Conservation (phyloP, 2,888 invertebrate species). For the Synanthedon myopaeformis region DNA sequence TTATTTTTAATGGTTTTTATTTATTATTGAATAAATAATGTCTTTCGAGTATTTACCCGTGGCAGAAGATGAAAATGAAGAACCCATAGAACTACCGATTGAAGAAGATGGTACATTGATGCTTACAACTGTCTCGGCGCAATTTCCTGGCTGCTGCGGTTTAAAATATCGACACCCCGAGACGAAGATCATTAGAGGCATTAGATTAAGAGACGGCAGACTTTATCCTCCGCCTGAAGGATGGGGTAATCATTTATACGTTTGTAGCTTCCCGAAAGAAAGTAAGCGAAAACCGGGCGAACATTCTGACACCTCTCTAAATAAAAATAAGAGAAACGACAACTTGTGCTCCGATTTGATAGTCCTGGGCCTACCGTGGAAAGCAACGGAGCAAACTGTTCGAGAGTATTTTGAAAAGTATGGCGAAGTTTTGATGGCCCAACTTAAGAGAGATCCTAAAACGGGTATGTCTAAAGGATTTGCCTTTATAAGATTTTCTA, state of each 20-base stretch:
- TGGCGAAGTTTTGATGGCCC: conserved; percentile 97
- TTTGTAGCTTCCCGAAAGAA: conserved; percentile 90
- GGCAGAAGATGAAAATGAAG: conserved; percentile 96
- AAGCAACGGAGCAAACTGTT: conserved; percentile 95
- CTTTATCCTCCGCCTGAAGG: conserved; percentile 90
- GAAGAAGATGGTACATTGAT: conserved; percentile 95
- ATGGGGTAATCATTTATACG: conserved; percentile 85
- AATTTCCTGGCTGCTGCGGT: conserved; percentile 96
- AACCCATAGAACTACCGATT: conserved; percentile 95
- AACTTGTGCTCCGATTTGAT: conserved; percentile 96
- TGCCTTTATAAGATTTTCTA: conserved; percentile 96
- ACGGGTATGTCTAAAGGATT: conserved; percentile 98
- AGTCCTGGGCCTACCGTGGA: conserved; percentile 98
- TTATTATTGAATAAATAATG: conserved; percentile 63
- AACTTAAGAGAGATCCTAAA: conserved; percentile 91
- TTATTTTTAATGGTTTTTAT: conserved; percentile 53
- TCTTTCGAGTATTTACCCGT: conserved; percentile 85
- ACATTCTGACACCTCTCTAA: conserved; percentile 83
- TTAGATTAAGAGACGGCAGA: conserved; percentile 90
- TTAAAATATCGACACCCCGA: conserved; percentile 97
- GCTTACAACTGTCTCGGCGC: conserved; percentile 93
- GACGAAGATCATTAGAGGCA: conserved; percentile 88
- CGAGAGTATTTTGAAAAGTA: conserved; percentile 97
- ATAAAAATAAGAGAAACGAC: conserved; percentile 94
- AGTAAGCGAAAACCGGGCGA: conserved; percentile 96